Conservation (phyloP, 2,888 invertebrate species). For the Galerucella nymphaeae region DNA sequence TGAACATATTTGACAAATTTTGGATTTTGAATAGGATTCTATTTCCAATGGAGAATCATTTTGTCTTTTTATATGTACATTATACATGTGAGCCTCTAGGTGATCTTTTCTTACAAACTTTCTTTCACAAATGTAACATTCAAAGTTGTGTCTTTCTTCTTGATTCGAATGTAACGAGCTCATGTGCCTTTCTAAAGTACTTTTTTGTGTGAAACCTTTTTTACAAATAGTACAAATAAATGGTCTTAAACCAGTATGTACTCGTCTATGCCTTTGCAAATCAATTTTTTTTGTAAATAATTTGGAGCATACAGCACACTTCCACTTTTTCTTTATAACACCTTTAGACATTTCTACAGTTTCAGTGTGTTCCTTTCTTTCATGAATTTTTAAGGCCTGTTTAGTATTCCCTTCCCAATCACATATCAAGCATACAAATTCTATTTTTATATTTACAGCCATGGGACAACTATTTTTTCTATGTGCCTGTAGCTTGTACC, state of each 20-base stretch:
- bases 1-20: constrained; percentile 51
- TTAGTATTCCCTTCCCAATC: constrained; percentile 33
- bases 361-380: constrained; percentile 32
- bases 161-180: constrained; percentile 52
- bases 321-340: constrained; percentile 33
- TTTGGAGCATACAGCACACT: constrained; percentile 35
- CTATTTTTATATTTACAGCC: neutral
- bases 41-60: constrained; percentile 40
- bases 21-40: constrained; percentile 13
- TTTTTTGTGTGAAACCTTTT: constrained; percentile 54
- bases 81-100: constrained; percentile 49
- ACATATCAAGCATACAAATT: constrained; percentile 31
- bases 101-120: constrained; percentile 51
- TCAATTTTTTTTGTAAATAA: constrained; percentile 41
- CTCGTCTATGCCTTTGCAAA: constrained; percentile 38
- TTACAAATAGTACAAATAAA: constrained; percentile 53
- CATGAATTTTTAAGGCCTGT: constrained; percentile 28
- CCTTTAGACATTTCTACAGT: constrained; percentile 24
- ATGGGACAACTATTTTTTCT: constrained; percentile 16
- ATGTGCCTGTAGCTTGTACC: constrained; percentile 14
- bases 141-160: constrained; percentile 47
- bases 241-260: constrained; percentile 44
- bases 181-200: constrained; percentile 54
- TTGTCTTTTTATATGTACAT: constrained; percentile 52
- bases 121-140: constrained; percentile 52